Base-by-base conservation (phyloP, 2,888 invertebrate genomes). In the Ophion costatus region DNA sequence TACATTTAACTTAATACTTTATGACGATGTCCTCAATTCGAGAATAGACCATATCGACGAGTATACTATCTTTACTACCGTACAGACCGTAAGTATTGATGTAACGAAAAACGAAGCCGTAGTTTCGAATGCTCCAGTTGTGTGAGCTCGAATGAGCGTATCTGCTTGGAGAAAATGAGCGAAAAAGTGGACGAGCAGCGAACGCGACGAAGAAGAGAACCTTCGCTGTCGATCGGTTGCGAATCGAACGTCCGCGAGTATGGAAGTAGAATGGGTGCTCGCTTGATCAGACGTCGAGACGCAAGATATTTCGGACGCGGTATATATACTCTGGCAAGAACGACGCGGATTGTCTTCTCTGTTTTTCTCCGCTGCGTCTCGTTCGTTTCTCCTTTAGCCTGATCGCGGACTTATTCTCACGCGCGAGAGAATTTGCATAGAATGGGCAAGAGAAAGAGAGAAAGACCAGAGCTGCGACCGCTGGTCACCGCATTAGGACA, bases 381-480 rank as follows among this genome's bases (percentile, higher is more conserved):
- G 11, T 61, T 76, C 76, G 74, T 61, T 70, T 66, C 84, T 82
- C 73, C 76, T 69, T 73, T 70, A 7, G 7, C 33, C 70, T 56
- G 71, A 78, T 81, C 77, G 71, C 80, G 82, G 66, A 76, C 67
- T 79, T 82, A 84, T 84, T 86, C 84, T 82, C 85, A 80, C 85
- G 83, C 85, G 83, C 42, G 51, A 57, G 76, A 76, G 51, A 82
- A 88, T 88, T 88, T 87, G 87, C 87, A 88, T 88, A 87, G 87
- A 88, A 87, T 87, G 85, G 86, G 38, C 71, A 42, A 77, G 67
- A 81, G 74, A 61, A 57, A 73, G 67, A 29, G 56, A 33, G 75
- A 70, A 71, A 70, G 71, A 76, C 9, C 51, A 61, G 86, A 80
- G 83, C 81, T 57, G 63, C 77, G 79, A 74, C 78, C 42, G 82